Evolutionary conservation across 2,888 invertebrate species (phyloP), one percentile per base, ranked within the genome.

Genomic region (Frankliniella intonsa): DNA sequence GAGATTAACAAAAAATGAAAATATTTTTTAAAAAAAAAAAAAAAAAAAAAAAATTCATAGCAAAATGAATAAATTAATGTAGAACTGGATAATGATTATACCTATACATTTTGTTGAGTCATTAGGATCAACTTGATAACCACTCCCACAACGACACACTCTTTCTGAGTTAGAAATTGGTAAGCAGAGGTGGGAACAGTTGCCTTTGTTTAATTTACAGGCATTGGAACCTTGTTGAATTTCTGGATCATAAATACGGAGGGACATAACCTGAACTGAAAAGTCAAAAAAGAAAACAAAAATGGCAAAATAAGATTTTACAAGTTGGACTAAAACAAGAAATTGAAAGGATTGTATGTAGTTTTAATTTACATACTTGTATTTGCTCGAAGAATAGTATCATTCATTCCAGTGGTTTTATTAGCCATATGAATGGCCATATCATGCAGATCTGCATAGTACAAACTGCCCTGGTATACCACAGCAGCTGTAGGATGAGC

Each of bases 71-170:
- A 62, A 80, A 49, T n/a, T 17, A 81, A 82, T 25, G 69, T 50
- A 9, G 82, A 50, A 79, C 9, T n/a, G 17, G 62, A 7, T 62
- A 62, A 10, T 17, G 62, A 62, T 81, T 84, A 87, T 87, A 84
- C 90, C 90, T 80, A 90, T 87, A 84, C 92, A 92, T 80, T 89
- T 89, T 2, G 89, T 90, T 0, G 88, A 86, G 87, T 92, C 89
- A 38, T 87, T 87, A 0, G 90, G 88, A 86, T 91, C 90, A 27
- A 89, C 86, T 22, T 87, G 86, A 86, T 91, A 94, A 0, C 96
- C 96, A 81, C 92, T 90, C 12, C 95, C 94, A 88, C 96, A 97
- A 85, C 90, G 91, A 87, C 96, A 97, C 25, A 89, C 90, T 85
- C 90, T 90, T 81, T 88, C 89, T 0, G 87, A 88, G 19, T 86